Conservation (phyloP, 2,797 vertebrate species). For the Catamblyrhynchus diadema region DNA sequence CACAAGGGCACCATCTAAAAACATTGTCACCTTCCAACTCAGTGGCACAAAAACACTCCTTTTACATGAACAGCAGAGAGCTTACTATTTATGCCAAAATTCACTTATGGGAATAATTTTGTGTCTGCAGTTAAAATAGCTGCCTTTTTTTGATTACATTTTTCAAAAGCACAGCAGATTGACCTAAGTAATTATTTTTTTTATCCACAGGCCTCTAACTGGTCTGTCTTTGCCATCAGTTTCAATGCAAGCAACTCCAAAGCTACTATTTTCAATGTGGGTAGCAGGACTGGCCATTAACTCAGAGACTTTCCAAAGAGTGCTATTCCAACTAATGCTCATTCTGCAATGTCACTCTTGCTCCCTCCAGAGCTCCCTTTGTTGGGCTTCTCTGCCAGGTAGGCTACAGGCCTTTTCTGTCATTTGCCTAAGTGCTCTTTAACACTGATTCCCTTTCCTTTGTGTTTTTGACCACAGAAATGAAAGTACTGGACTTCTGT, state of each 20-base stretch:
- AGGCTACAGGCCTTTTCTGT: neutral
- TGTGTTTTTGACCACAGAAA: neutral
- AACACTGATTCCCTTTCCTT: neutral
- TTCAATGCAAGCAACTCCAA: neutral
- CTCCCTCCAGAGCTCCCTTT: neutral
- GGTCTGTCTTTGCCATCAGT: neutral
- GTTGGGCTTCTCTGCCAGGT: neutral
- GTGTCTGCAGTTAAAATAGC: neutral
- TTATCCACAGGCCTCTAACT: neutral
- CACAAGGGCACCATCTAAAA: neutral
- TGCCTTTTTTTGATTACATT: neutral
- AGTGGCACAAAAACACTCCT: neutral
- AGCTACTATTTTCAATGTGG: neutral
- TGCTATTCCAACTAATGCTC: neutral
- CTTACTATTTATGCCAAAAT: neutral
- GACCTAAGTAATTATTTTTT: neutral
- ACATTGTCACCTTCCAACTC: constrained; percentile 7
- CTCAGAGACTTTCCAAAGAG: neutral
- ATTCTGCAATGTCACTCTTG: neutral
- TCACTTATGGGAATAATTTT: neutral
- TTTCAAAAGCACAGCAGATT: neutral
- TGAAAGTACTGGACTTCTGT: neutral
- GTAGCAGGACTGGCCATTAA: neutral
- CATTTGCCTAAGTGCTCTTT: neutral
- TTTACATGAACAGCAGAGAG: neutral